Evolutionary conservation across 2,113 vertebrate species (phyloP).

Genomic region (Leiothrix lutea): DNA sequence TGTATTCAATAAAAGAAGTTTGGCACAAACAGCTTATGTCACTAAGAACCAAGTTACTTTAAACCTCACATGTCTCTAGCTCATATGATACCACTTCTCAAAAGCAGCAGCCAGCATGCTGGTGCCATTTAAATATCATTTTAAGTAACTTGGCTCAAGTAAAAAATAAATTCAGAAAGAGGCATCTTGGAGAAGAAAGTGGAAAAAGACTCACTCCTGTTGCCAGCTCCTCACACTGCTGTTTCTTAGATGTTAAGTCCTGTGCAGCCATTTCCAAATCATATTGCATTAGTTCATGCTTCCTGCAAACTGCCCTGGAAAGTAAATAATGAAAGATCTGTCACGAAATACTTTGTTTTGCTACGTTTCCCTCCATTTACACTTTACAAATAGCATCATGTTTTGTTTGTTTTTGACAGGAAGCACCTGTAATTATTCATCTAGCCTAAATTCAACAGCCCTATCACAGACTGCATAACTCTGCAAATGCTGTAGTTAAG

Average conservation of each 20-base stretch:
- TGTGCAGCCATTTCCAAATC: conserved; percentile 88
- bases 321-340: not conserved
- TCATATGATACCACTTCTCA: not conserved
- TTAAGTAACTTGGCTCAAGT: conserved; percentile 18
- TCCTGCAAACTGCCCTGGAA: conserved; percentile 90
- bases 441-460: not conserved
- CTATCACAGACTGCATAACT: not conserved
- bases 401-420: not conserved
- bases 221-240: conserved; percentile 91
- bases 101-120: not conserved
- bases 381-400: not conserved
- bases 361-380: not conserved
- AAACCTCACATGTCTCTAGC: not conserved
- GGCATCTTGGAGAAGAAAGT: conserved; percentile 31
- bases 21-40: not conserved
- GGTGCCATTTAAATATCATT: conserved; percentile 37
- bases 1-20: not conserved
- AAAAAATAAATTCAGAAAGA: not conserved
- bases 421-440: not conserved
- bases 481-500: not conserved
- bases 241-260: conserved; percentile 90
- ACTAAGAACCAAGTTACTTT: not conserved
- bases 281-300: conserved; percentile 92
- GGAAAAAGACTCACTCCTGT: conserved; percentile 82
- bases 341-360: not conserved